phyloP scores from a whole-genome alignment of 2,888 invertebrate genomes.

The Zaprionus bogoriensis region DNA sequence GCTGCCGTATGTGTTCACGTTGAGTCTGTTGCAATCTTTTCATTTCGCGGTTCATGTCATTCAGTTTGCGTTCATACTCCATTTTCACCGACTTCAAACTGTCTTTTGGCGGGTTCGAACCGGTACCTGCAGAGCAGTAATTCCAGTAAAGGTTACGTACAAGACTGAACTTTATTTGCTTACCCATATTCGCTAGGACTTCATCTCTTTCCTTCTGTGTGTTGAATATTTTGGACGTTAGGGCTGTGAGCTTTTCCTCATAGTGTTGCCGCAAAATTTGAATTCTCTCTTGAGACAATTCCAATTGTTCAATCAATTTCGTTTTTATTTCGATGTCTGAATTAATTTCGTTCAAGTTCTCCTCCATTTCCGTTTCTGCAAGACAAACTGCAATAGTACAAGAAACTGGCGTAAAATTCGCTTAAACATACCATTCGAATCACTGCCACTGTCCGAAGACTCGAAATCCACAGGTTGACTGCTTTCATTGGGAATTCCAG shows the following conservation, averaged over 20 bases:
- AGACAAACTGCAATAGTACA: too few relatives aligned
- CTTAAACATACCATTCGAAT: conserved; percentile 87
- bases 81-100: conserved; percentile 91
- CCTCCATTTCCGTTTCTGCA: conserved; percentile 85
- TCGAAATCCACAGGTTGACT: conserved; percentile 85
- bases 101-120: conserved; percentile 82
- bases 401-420: too few relatives aligned
- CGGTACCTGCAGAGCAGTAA: conserved; percentile 41
- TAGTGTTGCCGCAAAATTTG: conserved; percentile 94
- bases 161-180: not conserved
- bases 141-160: not conserved
- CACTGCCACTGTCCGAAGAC: conserved; percentile 85
- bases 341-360: conserved; percentile 93
- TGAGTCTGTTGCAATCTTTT: conserved; percentile 93
- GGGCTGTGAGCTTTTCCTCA: conserved; percentile 93
- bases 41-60: conserved; percentile 92
- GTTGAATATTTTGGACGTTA: conserved; percentile 92
- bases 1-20: conserved; percentile 93
- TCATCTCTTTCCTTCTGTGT: conserved; percentile 96
- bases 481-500: conserved; percentile 84
- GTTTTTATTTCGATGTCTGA: conserved; percentile 98
- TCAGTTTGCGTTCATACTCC: conserved; percentile 94
- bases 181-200: conserved; percentile 86
- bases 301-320: conserved; percentile 95
- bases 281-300: conserved; percentile 93